Conservation (phyloP, 2,797 vertebrate genomes). For the Holocentrus rufus region DNA sequence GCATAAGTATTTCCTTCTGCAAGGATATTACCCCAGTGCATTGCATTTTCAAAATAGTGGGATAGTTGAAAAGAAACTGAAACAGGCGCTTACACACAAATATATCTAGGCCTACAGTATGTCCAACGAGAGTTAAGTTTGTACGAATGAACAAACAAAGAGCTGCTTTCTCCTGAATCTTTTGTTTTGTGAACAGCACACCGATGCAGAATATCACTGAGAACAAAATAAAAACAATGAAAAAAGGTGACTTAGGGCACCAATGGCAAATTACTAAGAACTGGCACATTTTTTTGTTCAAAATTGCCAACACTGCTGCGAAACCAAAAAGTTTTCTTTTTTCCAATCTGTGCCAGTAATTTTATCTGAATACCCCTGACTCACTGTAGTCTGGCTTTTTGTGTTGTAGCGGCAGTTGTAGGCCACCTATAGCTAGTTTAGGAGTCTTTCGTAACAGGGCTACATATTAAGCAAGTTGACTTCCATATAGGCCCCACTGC, state of each 20-base stretch:
- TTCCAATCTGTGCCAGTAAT: constrained; percentile 21
- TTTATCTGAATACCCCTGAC: background rate
- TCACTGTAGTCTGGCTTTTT: background rate
- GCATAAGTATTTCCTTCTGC: no score
- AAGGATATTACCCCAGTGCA: no score
- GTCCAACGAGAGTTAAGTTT: background rate
- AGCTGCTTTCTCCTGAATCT: no score
- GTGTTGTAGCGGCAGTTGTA: background rate
- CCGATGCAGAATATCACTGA: background rate
- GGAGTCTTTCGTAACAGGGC: background rate
- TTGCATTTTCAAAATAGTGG: no score
- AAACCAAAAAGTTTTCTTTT: background rate
- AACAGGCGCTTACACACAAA: no score
- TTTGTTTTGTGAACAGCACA: no score
- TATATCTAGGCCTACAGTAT: no score
- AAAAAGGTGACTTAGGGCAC: no score
- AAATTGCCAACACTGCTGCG: background rate
- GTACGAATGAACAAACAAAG: background rate
- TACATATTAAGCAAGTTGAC: background rate
- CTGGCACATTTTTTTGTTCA: background rate
- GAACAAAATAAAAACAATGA: background rate
- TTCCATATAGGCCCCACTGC: constrained; percentile 34
- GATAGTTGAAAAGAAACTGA: no score
- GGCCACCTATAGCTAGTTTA: constrained; percentile 12
- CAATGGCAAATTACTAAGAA: background rate